Evolutionary conservation across 2,888 invertebrate species (phyloP), one percentile per base, ranked within the genome.

Genomic region (Emmelina monodactyla): DNA sequence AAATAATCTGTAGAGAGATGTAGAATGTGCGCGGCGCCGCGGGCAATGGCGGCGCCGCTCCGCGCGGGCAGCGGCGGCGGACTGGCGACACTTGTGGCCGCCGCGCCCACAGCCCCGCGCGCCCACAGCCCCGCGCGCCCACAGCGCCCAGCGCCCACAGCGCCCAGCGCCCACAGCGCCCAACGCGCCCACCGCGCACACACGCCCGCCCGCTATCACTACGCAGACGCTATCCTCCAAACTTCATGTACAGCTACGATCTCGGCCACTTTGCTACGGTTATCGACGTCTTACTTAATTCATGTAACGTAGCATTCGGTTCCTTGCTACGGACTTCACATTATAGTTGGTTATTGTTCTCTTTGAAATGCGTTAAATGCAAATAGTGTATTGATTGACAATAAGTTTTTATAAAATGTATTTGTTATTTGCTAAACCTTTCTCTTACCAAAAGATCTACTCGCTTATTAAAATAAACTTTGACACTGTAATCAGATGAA

Each of bases 31-130:
- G 22, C 32, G 22, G 29, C 22, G 37, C 22, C 30, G 37, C 28
- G 28, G 31, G 13, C 19, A 4, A n/a, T 14, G 31, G 25, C 31
- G n/a, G 22, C 37, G 34, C 34, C 34, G 32, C 16, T 10, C 19
- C 14, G 34, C 25, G 10, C 36, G 31, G 15, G 22, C 16, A 25
- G 40, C 32, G 34, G 15, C 31, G 7, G 4, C 13, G 29, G 4
- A 4, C 19, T 19, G 19, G 30, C 19, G 9, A n/a, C 16, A 25
- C 13, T 19, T 22, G 32, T n/a, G n/a, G 11, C 4, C 6, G 29
- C 4, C 13, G 13, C 29, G 29, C 29, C 13, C 13, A 14, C 32
- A 25, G 37, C 32, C 34, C 15, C 30, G 37, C 37, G 2, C 30
- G 30, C 30, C 14, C 25, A 10, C 19, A 19, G 19, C 19, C 5